Percentiles rank a stretch among this genome's conserved stretches.
phyloP scores from a whole-genome alignment of 64 coral and sea anemone genomes.

The Catalaphyllia jardinei region DNA sequence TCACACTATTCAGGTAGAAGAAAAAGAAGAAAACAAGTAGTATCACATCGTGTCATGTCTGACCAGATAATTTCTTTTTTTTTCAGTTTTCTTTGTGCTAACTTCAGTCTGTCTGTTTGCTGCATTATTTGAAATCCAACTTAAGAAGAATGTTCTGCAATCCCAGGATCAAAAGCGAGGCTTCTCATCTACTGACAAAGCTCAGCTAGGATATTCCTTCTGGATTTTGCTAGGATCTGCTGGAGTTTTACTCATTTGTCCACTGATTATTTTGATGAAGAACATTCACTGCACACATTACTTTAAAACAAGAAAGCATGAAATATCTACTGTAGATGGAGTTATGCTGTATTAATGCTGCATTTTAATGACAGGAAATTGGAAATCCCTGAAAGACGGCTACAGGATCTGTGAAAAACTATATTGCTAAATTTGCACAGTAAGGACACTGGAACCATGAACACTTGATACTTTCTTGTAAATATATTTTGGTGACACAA shows the following conservation, averaged over 20 bases:
- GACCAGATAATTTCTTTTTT: background rate
- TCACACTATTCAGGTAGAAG: too few relatives aligned
- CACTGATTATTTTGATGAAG: slow-evolving; percentile 55
- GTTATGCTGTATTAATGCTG: slow-evolving; percentile 83
- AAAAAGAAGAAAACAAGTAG: too few relatives aligned
- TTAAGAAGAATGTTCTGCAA: slow-evolving; percentile 82
- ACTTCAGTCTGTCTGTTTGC: slow-evolving; percentile 69
- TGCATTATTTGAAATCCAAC: slow-evolving; percentile 73
- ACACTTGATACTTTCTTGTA: too few relatives aligned
- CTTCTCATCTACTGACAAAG: slow-evolving; percentile 74
- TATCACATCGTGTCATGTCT: background rate
- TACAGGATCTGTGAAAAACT: too few relatives aligned
- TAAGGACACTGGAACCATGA: too few relatives aligned
- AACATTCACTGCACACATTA: slow-evolving; percentile 71
- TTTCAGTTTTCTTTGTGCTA: slow-evolving; percentile 69
- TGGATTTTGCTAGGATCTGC: slow-evolving; percentile 81
- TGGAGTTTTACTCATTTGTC: slow-evolving; percentile 65
- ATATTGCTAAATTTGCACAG: too few relatives aligned
- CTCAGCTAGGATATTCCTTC: slow-evolving; percentile 73
- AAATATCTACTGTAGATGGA: slow-evolving; percentile 66
- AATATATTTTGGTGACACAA: too few relatives aligned
- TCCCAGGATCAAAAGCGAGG: slow-evolving; percentile 50
- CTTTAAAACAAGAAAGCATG: slow-evolving; percentile 71
- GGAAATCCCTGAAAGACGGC: too few relatives aligned
- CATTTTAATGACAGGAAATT: too few relatives aligned